These are phyloP conservation scores for Notolepis coatsorum DNA, from an alignment of 2,797 vertebrate species.

Conservation along the genomic window DNA sequence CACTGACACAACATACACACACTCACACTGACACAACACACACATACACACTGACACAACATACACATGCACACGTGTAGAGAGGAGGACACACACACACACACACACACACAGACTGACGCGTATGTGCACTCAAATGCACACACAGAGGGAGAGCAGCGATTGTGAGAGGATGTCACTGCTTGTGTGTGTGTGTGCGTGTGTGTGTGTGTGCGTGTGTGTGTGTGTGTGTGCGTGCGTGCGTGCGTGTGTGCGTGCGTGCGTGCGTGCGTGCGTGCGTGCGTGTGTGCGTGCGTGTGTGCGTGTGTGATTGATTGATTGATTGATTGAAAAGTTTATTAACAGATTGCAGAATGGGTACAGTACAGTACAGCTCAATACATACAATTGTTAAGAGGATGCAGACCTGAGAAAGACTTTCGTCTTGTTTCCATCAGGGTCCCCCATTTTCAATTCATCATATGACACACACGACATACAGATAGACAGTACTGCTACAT, in stretches of 20 bases:
- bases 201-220: background rate
- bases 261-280: background rate
- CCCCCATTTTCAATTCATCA: too few relatives aligned
- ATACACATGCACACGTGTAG: background rate
- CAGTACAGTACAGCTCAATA: too few relatives aligned
- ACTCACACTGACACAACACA: background rate
- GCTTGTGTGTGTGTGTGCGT: background rate
- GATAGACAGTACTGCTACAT: too few relatives aligned
- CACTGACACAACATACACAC: background rate
- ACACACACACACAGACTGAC: background rate
- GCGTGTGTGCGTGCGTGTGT: background rate
- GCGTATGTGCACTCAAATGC: background rate
- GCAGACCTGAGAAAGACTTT: too few relatives aligned
- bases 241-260: background rate
- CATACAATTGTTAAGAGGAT: too few relatives aligned
- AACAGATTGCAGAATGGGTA: too few relatives aligned
- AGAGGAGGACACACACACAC: background rate
- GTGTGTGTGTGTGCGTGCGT: background rate
- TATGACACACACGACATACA: too few relatives aligned
- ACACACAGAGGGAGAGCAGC: background rate
- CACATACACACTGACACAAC: background rate
- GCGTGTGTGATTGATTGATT: conserved; percentile 4
- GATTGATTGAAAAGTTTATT: too few relatives aligned
- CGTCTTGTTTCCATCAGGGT: too few relatives aligned
- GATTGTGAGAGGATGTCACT: background rate